phyloP scores from a whole-genome alignment of 2,888 invertebrate species.

The Andrena trimmerana region DNA sequence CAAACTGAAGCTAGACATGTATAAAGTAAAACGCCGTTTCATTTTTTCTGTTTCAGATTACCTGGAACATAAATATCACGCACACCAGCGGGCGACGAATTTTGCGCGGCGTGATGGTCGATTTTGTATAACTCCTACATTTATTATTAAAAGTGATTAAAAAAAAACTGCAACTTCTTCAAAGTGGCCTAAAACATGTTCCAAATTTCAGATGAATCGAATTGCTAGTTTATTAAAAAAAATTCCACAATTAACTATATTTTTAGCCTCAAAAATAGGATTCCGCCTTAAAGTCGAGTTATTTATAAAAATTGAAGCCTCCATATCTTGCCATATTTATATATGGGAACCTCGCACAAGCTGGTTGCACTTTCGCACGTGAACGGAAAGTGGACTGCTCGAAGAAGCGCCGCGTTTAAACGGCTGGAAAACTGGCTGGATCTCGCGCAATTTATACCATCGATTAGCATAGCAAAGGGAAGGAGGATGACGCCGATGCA shows the following conservation, averaged over 20 bases:
- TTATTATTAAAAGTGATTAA: not conserved
- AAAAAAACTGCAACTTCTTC: not conserved
- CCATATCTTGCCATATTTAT: conserved; percentile 22
- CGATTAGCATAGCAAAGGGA: conserved; percentile 67
- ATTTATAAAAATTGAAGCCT: not conserved
- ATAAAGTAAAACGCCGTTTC: too few species aligned
- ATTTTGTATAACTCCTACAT: too few species aligned
- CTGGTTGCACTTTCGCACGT: conserved; percentile 18
- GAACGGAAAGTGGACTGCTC: conserved; percentile 35
- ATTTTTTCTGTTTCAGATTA: too few species aligned
- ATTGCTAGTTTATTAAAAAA: too few species aligned
- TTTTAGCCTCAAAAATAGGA: not conserved
- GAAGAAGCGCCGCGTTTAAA: not conserved
- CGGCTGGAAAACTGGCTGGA: conserved; percentile 27
- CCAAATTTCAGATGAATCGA: too few species aligned
- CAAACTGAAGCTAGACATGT: too few species aligned
- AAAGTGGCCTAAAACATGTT: not conserved
- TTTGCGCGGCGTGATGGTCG: too few species aligned
- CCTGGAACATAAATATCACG: too few species aligned
- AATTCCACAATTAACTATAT: not conserved
- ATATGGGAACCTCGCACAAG: not conserved
- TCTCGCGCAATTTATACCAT: conserved; percentile 66
- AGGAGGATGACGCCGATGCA: conserved; percentile 22
- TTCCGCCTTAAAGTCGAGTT: not conserved
- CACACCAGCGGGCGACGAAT: too few species aligned